Evolutionary conservation across 2,113 vertebrate genomes (phyloP).

Genomic region (Clarias macrocephalus): DNA sequence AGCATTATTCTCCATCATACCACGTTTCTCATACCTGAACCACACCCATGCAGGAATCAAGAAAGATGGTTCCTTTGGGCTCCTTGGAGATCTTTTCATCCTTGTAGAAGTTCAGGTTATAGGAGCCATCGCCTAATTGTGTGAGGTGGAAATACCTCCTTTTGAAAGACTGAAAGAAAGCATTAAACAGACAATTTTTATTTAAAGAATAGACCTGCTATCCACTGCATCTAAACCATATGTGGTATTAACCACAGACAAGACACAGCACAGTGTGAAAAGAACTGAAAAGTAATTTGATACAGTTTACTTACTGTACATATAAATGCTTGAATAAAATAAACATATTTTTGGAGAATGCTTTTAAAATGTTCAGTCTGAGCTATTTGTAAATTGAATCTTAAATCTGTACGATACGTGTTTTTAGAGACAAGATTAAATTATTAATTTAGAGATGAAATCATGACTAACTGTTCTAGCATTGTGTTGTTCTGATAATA

Average conservation of each 20-base stretch:
- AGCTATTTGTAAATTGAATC: neutral
- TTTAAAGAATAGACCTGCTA: slow-evolving; percentile 25
- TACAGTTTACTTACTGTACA: too few species aligned
- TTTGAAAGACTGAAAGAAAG: slow-evolving; percentile 88
- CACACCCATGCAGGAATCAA: slow-evolving; percentile 98
- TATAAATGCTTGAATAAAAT: neutral
- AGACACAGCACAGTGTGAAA: neutral
- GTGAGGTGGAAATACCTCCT: slow-evolving; percentile 96
- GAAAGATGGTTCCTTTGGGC: slow-evolving; percentile 97
- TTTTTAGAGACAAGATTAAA: neutral
- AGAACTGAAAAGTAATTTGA: neutral
- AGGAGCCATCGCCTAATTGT: slow-evolving; percentile 94
- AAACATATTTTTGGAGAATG: neutral
- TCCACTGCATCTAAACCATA: neutral
- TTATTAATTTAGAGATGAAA: neutral
- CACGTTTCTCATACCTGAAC: slow-evolving; percentile 81
- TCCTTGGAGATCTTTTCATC: slow-evolving; percentile 99
- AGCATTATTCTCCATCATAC: neutral
- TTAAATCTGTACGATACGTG: neutral
- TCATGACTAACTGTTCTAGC: neutral
- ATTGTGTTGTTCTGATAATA: neutral
- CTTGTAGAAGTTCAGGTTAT: slow-evolving; percentile 98
- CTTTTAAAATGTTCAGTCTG: neutral
- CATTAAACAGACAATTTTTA: slow-evolving; percentile 39
- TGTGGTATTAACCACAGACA: neutral